Percentiles rank a stretch among this genome's conserved stretches.
These are phyloP conservation scores for Gallinago jamesoni DNA, from an alignment of 2,113 vertebrate species.

Conservation along the genomic window DNA sequence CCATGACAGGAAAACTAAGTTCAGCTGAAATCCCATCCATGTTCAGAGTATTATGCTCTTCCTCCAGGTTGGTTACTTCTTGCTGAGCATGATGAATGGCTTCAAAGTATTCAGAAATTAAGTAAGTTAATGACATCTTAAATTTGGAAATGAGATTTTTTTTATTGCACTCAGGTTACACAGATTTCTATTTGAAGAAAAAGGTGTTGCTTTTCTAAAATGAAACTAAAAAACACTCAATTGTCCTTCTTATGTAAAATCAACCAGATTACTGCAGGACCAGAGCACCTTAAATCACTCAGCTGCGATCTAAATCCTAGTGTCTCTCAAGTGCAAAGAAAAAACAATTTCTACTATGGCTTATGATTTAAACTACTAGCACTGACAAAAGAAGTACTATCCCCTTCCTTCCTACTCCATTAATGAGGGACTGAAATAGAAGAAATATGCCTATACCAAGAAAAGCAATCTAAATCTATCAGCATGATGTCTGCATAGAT, in stretches of 20 bases:
- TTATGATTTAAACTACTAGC: background rate
- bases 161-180: background rate
- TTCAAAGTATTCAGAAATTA: slow-evolving; percentile 1
- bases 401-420: background rate
- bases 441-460: background rate
- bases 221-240: background rate
- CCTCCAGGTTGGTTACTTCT: background rate
- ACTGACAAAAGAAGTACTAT: background rate
- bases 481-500: background rate
- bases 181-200: background rate
- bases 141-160: background rate
- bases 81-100: background rate
- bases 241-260: background rate
- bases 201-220: background rate
- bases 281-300: background rate
- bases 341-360: background rate
- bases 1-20: background rate
- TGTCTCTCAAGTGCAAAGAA: background rate
- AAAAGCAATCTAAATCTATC: background rate
- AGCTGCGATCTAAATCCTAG: background rate
- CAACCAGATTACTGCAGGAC: background rate
- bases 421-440: background rate
- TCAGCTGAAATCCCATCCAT: background rate
- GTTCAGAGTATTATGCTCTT: background rate
- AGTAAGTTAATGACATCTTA: background rate